Evolutionary conservation across 2,888 invertebrate genomes (phyloP), one percentile per base, ranked within the genome.

Genomic region (Diplolepis rosae): DNA sequence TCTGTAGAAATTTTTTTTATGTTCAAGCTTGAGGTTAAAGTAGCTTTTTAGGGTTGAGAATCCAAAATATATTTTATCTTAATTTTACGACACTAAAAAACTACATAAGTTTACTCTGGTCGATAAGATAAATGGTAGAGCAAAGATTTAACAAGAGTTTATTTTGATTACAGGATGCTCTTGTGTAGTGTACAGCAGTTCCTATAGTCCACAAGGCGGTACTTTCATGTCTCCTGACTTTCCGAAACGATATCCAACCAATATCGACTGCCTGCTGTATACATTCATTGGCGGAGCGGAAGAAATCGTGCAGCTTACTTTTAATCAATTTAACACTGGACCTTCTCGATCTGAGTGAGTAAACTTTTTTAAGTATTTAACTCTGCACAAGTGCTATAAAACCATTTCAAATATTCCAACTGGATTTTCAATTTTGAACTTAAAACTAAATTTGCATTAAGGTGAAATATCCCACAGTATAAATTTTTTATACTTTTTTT

Each of bases 181-280:
- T 84, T 96, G 96, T 89, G 90, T 96, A 81, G 92, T 94, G 75
- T 96, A 93, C 90, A 94, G 95, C 83, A 94, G 94, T 79, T 94
- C 94, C 75, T 94, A 93, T 87, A 93, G 94, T 82, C 94, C 93
- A 89, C 94, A 93, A 86, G 93, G 92, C 79, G 96, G 95, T 76
- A 92, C 92, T 56, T 96, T 96, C 91, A 94, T 93, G 86, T 95
- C 95, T 81, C 96, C 96, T 18, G 94, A 95, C 90, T 95, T 93
- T 89, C 96, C 96, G 3, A 92, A 92, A 74, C 92, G 93, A 71
- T 95, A 95, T 89, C 93, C 94, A 6, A 88, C 92, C 71, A 92
- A 93, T 83, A 91, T 95, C 87, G 93, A 94, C 90, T 96, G 96
- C 87, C 92, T 96, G 66, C 92, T 96, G 68, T 96, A 95, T 91